Evolutionary conservation across 2,888 invertebrate genomes (phyloP), one percentile per base, ranked within the genome.

Genomic region (Campoletis raptor): DNA sequence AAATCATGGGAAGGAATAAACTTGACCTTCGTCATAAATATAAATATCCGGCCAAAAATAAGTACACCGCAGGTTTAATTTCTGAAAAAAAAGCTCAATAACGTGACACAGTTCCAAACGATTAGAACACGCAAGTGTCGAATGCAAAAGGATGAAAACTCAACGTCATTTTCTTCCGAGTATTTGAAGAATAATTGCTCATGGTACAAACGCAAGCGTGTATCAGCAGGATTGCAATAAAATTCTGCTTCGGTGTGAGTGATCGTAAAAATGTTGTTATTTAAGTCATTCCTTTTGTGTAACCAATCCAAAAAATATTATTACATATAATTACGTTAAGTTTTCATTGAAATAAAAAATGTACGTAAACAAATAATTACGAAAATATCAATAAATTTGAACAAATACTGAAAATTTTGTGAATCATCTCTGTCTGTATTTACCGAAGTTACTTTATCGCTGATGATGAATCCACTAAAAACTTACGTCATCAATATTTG

Each of bases 101-200:
- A 30, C 37, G 67, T 57, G 7, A 30, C 54, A 52, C 37, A 40
- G 54, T n/a, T 48, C 69, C 7, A 7, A 61, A 67, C 69, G n/a
- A 70, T 57, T 54, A 82, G 57, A 69, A 36, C 61, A 30, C 15
- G 61, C 15, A 30, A 30, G 21, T 61, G 15, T 30, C 12, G 15
- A 61, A 30, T 61, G 9, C 57, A 21, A 52, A 18, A 21, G 24
- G 18, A 69, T 21, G 18, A 69, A 52, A 37, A 67, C 54, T 30
- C 67, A 37, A 10, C 18, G 66, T 66, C 52, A 54, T 78, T 52
- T 78, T 10, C 15, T 67, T 24, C 10, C n/a, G 37, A 37, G 73
- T 66, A 66, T 21, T 48, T 18, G 42, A 79, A 69, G 40, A 67
- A 67, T 72, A 37, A 40, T 78, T 40, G 36, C 54, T 67, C 74